Evolutionary conservation across 2,797 vertebrate species (phyloP), one percentile per base, ranked within the genome.

Genomic region (Erpetoichthys calabaricus): DNA sequence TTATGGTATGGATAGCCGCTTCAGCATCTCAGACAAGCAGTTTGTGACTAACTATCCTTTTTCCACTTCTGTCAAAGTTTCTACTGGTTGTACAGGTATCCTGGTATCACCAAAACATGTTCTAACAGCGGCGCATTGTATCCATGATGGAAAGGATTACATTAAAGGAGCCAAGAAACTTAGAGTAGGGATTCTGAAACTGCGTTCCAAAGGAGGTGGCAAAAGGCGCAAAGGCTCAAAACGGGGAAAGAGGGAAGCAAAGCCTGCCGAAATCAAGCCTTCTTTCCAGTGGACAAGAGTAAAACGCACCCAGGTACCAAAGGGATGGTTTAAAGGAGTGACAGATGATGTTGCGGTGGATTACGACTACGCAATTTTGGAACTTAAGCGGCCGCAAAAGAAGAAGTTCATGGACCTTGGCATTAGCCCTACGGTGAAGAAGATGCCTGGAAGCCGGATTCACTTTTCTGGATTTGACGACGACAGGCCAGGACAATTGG

Each of bases 381-480:
- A 97, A 75, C 74, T 99, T 71, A 98, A 94, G 68, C 89, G 89
- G 9, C 69, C 86, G 0, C 89, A 92, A 61, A 92, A 86, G 66
- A 86, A 87, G 72, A 89, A 83, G 58, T 81, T 83, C 65, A 97
- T 99, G 94, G 92, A 96, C 47, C 75, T 99, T n/a, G 94, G 94
- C 3, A 71, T 97, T 9, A 87, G 94, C 45, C 89, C 92, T 0
- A 73, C 90, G 0, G 69, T 91, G 51, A 86, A 83, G 74, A 92
- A 87, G 72, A 78, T 97, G 68, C 93, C 91, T 0, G 85, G 91
- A 0, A 89, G 87, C 7, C 86, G 89, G 76, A 93, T 99, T 74
- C 95, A 99, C 73, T 99, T 99, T 77, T 99, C 95, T 0, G 92
- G 94, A 51, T 98, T 97, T 45, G 95, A 99, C 8, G 80, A 85